Base-by-base conservation (phyloP, 2,797 vertebrate genomes). In the Loris lydekkerianus region DNA sequence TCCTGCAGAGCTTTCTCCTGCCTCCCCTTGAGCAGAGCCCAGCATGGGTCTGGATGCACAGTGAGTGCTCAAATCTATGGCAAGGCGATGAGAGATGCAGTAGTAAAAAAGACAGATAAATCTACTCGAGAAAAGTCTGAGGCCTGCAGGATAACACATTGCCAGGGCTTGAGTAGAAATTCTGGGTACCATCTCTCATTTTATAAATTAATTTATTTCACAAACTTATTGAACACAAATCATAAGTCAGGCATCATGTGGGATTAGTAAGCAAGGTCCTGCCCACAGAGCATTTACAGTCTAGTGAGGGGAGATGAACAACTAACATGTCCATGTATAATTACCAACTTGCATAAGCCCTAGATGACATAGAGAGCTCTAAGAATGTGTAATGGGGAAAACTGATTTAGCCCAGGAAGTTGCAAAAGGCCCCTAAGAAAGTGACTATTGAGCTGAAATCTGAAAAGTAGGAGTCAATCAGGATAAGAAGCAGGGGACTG, bases 181-280 rank as follows among this genome's bases (percentile, higher is more conserved):
- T 73, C 31, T 34, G 37, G 53, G 69, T 80, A 53, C 23, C 29
- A 63, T 63, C 53, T 84, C 69, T 56, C 82, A 91, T 67, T 93
- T 94, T 92, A 93, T 58, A 86, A 86, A 85, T 95, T 69, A 69
- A 86, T 72, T 72, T 31, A 86, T 65, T 96, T 72, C 73, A 93
- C 46, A 96, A 77, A 86, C 46, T 40, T 94, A 76, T 20, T 61
- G 46, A 94, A 91, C 8, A 95, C 56, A 58, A 88, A 23, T 49
- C 69, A 67, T 83, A 93, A 93, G 34, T 56, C 56, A 73, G 80
- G 23, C 21, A 81, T 82, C 70, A 23, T 76, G 75, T 15, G 27
- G 46, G 40, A 86, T 61, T 76, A 40, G 90, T n/a, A 94, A 86
- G 58, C 65, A 73, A 93, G 65, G 91, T 88, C 65, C 86, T 91